Evolutionary conservation across 2,797 vertebrate species (phyloP).

Genomic region (Parauchenoglanis punctatus): DNA sequence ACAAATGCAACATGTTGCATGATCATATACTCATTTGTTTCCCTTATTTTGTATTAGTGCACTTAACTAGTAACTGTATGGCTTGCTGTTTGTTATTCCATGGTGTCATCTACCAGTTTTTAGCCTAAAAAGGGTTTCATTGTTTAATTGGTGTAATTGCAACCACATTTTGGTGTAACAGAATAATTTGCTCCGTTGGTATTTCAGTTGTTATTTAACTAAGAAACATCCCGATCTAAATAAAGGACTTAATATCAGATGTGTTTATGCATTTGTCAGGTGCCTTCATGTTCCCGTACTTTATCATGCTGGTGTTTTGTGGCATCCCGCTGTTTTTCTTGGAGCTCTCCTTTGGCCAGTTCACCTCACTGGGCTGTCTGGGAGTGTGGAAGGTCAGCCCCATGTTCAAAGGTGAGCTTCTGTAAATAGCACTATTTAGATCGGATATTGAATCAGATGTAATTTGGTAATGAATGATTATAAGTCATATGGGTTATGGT

Average conservation of each 20-base stretch:
- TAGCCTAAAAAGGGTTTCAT: background rate
- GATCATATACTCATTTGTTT: background rate
- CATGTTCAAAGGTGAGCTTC: conserved; percentile 94
- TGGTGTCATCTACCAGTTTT: background rate
- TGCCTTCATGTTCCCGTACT: conserved; percentile 98
- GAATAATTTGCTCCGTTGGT: background rate
- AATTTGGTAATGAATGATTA: background rate
- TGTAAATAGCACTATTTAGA: background rate
- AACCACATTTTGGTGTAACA: background rate
- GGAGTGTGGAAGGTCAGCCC: conserved; percentile 98
- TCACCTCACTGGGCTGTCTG: conserved; percentile 93
- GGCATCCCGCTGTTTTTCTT: conserved; percentile 98
- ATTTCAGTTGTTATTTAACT: background rate
- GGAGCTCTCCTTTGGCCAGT: conserved; percentile 97
- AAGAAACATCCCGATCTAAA: background rate
- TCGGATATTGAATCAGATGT: background rate
- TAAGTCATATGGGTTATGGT: background rate
- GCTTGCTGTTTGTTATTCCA: background rate
- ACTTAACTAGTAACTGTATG: background rate
- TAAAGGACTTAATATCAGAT: background rate
- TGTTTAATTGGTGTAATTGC: background rate
- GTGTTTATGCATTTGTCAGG: conserved; percentile 70
- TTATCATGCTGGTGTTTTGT: conserved; percentile 98
- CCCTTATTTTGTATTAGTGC: background rate
- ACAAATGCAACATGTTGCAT: background rate